Evolutionary conservation across 2,888 invertebrate species (phyloP), one percentile per base, ranked within the genome.

Genomic region (Plagodis pulveraria): DNA sequence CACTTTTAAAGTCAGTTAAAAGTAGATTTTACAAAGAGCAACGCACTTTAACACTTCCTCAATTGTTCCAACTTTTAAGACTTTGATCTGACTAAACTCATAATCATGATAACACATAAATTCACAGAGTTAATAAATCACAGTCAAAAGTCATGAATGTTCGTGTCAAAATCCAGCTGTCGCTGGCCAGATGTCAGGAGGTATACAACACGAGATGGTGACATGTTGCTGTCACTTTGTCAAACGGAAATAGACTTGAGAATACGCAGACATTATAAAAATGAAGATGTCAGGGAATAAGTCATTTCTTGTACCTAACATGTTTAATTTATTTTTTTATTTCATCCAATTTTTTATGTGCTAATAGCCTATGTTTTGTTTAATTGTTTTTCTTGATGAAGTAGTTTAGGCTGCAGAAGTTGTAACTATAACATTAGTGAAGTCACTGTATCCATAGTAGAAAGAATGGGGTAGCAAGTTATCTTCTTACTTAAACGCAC

Each of bases 181-280:
- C 41, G 9, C 33, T 32, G n/a, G 32, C 40, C 40, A 40, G 40
- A 40, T 10, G 40, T 10, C 40, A 5, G 0, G 40, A 10, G 40
- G 36, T 10, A 10, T 10, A 10, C 40, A 7, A 8, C 10, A 40
- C 40, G 42, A 11, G 8, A 9, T 52, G 52, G 52, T 45, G 52
- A 52, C 52, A 45, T 52, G 45, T 52, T 32, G 52, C 52, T 52
- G 52, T 52, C 52, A 52, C n/a, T 45, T 44, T 32, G 32, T 44
- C 52, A 44, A 6, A 35, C 36, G 36, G 38, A 45, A 44, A 52
- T 52, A 52, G 45, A 52, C n/a, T 44, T 52, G 52, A 52, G 45
- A 52, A 45, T 45, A 7, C 35, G 38, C 52, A 52, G 52, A 52
- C 0, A 52, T 43, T 45, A 45, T 36, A 43, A 22, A 33, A 11